These are phyloP conservation scores for Xiphydria camelus DNA, from an alignment of 2,888 invertebrate species.

Conservation along the genomic window DNA sequence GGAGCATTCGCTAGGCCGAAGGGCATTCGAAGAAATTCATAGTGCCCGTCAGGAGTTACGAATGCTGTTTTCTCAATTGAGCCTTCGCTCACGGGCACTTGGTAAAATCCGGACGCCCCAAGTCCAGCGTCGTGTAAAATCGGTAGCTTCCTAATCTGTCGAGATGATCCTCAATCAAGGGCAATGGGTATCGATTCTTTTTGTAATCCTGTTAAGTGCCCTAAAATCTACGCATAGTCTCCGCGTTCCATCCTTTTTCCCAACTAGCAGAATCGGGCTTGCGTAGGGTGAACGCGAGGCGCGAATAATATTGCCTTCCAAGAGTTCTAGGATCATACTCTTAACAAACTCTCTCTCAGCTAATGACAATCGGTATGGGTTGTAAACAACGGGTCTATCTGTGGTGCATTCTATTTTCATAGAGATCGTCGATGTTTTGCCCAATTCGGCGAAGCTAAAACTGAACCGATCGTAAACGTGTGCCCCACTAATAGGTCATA, in stretches of 20 bases:
- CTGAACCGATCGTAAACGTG: no score
- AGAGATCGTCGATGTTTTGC: no score
- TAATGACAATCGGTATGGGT: no score
- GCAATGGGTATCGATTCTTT: conserved; percentile 5
- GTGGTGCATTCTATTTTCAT: no score
- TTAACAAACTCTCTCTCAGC: no score
- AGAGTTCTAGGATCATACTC: no score
- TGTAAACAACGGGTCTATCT: no score
- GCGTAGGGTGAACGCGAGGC: conserved; percentile 2
- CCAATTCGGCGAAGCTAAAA: no score
- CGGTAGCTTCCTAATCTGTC: neutral
- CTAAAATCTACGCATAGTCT: conserved; percentile 4
- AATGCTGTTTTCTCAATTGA: neutral
- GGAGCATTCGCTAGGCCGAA: conserved; percentile 5
- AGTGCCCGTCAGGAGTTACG: conserved; percentile 6
- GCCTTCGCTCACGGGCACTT: neutral
- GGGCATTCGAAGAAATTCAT: conserved; percentile 2
- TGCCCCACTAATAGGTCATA: no score
- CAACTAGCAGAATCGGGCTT: conserved; percentile 1
- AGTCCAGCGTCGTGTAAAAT: no score
- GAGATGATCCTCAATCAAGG: conserved; percentile 1
- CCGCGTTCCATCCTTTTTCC: neutral
- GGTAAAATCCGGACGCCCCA: no score
- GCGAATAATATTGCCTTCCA: no score
- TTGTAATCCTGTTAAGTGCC: conserved; percentile 1